These are phyloP conservation scores for Brachionus plicatilis DNA, from an alignment of 1,140 invertebrate genomes.

Conservation along the genomic window DNA sequence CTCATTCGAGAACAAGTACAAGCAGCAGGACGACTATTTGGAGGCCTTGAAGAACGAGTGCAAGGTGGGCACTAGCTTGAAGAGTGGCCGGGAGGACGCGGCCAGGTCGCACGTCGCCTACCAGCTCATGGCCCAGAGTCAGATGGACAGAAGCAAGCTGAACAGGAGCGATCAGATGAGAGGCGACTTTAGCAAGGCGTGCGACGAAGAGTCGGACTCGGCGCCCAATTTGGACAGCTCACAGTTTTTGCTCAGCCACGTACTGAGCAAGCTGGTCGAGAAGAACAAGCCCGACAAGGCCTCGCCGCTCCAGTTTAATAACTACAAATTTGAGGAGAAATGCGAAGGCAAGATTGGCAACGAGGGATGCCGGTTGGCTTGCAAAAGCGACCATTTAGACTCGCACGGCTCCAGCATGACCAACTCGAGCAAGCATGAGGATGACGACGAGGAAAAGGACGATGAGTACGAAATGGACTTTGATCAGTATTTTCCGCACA, in stretches of 20 bases:
- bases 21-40: not conserved
- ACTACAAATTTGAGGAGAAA: not conserved
- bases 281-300: not conserved
- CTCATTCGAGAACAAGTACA: not conserved
- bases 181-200: not conserved
- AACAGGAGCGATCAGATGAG: not conserved
- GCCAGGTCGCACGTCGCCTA: not conserved
- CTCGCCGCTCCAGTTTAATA: conserved; percentile 9
- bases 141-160: not conserved
- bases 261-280: not conserved
- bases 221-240: not conserved
- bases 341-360: not conserved
- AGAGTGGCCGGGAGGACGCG: not conserved
- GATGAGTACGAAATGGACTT: conserved; percentile 15
- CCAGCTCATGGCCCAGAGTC: not conserved
- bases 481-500: conserved; percentile 21
- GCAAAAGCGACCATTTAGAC: not conserved
- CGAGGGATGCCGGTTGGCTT: not conserved
- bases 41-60: not conserved
- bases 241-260: not conserved
- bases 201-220: not conserved
- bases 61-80: not conserved
- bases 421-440: conserved; percentile 28
- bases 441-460: conserved; percentile 33
- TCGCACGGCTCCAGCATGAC: conserved; percentile 37